Percentiles rank a stretch among this genome's conserved stretches.
Conservation (phyloP, 1,140 invertebrate genomes). For the Trichoplusia ni region DNA sequence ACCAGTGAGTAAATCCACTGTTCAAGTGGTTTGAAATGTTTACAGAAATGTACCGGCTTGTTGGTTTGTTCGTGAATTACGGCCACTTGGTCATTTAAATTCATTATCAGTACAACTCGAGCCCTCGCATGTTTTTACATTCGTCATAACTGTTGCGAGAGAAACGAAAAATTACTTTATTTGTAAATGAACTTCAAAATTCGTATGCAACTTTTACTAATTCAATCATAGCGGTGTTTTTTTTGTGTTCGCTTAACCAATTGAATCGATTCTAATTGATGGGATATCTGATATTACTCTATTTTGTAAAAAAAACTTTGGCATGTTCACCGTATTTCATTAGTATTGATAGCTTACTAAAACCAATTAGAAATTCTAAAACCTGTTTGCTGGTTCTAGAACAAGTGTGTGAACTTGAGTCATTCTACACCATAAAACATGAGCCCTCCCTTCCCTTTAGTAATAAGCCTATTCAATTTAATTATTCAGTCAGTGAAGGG, state of each 20-base stretch:
- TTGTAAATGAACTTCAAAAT: background rate
- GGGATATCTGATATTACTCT: background rate
- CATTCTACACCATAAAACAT: constrained; percentile 16
- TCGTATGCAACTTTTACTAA: background rate
- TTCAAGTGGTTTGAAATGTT: constrained; percentile 41
- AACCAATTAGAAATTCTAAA: constrained; percentile 21
- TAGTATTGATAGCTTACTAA: constrained; percentile 15
- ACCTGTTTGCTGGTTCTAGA: constrained; percentile 24
- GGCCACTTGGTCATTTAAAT: constrained; percentile 11
- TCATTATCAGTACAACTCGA: background rate
- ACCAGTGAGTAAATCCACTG: constrained; percentile 41
- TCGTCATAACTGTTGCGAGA: background rate
- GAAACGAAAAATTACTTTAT: background rate
- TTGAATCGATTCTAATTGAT: constrained; percentile 9
- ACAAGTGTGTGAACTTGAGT: constrained; percentile 35
- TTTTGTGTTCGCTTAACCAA: constrained; percentile 14
- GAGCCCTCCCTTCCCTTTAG: constrained; percentile 26
- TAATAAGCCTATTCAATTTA: constrained; percentile 48
- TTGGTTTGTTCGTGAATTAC: constrained; percentile 26
- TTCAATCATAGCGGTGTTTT: background rate
- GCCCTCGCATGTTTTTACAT: background rate
- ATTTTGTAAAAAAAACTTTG: background rate
- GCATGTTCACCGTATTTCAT: constrained; percentile 8
- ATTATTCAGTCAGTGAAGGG: constrained; percentile 35
- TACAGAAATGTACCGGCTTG: constrained; percentile 31